Percentiles rank a stretch among this genome's conserved stretches.
These are phyloP conservation scores for Ypsolopha sequella DNA, from an alignment of 2,888 invertebrate species.

Conservation along the genomic window DNA sequence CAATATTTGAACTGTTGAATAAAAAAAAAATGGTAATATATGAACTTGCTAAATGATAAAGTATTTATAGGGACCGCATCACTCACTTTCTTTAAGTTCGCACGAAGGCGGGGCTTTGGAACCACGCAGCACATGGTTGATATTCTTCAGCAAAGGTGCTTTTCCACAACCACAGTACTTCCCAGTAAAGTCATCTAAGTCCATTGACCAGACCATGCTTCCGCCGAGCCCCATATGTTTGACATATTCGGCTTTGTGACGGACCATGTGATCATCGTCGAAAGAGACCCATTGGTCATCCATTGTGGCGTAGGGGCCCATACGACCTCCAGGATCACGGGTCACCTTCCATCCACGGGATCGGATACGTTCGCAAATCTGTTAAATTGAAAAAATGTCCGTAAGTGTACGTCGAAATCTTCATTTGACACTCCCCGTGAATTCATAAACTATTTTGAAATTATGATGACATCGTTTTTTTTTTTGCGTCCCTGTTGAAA, in stretches of 20 bases:
- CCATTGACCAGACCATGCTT: conserved; percentile 91
- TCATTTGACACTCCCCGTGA: no score
- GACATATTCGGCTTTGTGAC: conserved; percentile 86
- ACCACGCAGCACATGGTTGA: conserved; percentile 83
- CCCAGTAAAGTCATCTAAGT: conserved; percentile 88
- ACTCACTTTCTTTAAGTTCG: conserved; percentile 47
- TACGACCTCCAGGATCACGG: conserved; percentile 82
- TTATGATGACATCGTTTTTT: no score
- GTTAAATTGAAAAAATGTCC: neutral
- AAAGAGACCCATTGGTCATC: conserved; percentile 95
- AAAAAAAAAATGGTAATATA: no score
- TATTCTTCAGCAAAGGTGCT: conserved; percentile 82
- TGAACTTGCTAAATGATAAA: no score
- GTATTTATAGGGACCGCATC: neutral
- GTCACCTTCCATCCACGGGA: conserved; percentile 83
- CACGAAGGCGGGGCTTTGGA: conserved; percentile 73
- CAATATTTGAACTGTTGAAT: no score
- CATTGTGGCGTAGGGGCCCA: conserved; percentile 88
- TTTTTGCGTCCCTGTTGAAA: no score
- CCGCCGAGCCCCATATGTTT: conserved; percentile 85
- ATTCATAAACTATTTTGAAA: no score
- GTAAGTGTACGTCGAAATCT: no score
- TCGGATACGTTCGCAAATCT: conserved; percentile 86
- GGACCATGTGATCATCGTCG: conserved; percentile 87
- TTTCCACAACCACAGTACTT: conserved; percentile 82